Base-by-base conservation (phyloP, 2,113 vertebrate species). In the Nematolebias whitei region DNA sequence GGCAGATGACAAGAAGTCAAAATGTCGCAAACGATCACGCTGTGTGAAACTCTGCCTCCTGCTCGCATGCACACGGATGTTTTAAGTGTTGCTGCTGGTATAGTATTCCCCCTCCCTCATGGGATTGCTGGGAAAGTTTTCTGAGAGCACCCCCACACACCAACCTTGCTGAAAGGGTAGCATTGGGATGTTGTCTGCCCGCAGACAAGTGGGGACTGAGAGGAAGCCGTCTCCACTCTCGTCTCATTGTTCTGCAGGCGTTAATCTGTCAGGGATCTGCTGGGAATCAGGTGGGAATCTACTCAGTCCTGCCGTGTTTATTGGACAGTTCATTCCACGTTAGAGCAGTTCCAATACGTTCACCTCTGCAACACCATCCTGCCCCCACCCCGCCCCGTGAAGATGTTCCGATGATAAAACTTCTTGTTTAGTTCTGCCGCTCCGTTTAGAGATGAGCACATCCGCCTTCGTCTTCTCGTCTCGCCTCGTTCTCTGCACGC, bases 271-370 rank as follows among this genome's bases (percentile, higher is more conserved):
- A 85, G 61, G 68, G 82, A 87, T 89, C 88, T 85, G 75, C 73
- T 84, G 83, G 82, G 86, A 87, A 88, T 88, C 88, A 87, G 85
- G 86, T 87, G 85, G 87, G 84, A 88, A 88, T 90, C 84, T 87
- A 63, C 63, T 81, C 59, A n/a, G 32, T 72, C 69, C 32, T 43
- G 47, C 50, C 43, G 59, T 88, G 75, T 86, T 81, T 85, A 86
- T 74, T 71, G 74, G 54, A 68, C 40, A 11, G 56, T 45, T 66
- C 38, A 56, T 40, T 73, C 71, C 68, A 53, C 13, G 22, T 47
- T 38, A 47, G 32, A 50, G 52, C 66, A 51, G 65, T 82, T 79
- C 58, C 52, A 39, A 67, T 69, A 29, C 45, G 51, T 55, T 83
- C 74, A 53, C 67, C 71, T 45, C 44, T 16, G 54, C 58, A 55